Base-by-base conservation (phyloP, 2,888 invertebrate species). In the Ariolimax columbianus region DNA sequence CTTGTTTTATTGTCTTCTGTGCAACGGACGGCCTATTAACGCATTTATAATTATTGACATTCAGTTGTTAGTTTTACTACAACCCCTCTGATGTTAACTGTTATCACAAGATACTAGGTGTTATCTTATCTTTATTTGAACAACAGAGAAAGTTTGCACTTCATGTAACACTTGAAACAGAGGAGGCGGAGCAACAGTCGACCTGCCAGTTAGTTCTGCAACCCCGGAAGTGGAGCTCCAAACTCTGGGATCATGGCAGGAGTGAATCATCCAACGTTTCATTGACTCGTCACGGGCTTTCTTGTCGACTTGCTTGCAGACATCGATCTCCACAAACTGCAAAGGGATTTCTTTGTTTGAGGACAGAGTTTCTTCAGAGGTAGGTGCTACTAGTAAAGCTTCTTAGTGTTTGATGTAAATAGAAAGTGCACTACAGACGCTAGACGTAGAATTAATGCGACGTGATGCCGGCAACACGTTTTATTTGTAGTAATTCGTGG, bases 211-310 rank as follows among this genome's bases (percentile, higher is more conserved):
- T n/a, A n/a, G n/a, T 68, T 36, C 68, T 33, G 70, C 70, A 70
- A 38, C 70, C 70, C 70, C 70, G 70, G 70, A 70, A 70, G 70
- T 70, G 70, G 40, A 70, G 70, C 40, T 36, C 70, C 36, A 70
- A 70, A 40, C 70, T 70, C 70, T 70, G 70, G 70, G 70, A 70
- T n/a, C n/a, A n/a, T 70, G 70, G 70, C 70, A 40, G 40, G 38
- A 36, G 26, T 70, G 70, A 70, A 70, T 70, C 70, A 70, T 40
- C 70, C 6, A 68, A 68, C 36, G 68, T 68, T 68, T 68, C 68
- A 70, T 70, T 70, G 70, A 70, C 70, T 70, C 38, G 38, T 38
- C 70, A 36, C 70, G n/a, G 70, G 70, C 70, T 70, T 70, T 70
- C 68, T 38, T 38, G 70, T 70, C 70, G n/a, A n/a, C n/a, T 70